Percentiles rank a stretch among this genome's conserved stretches.
These are phyloP conservation scores for Caretta caretta DNA, from an alignment of 2,113 vertebrate genomes.

Conservation along the genomic window DNA sequence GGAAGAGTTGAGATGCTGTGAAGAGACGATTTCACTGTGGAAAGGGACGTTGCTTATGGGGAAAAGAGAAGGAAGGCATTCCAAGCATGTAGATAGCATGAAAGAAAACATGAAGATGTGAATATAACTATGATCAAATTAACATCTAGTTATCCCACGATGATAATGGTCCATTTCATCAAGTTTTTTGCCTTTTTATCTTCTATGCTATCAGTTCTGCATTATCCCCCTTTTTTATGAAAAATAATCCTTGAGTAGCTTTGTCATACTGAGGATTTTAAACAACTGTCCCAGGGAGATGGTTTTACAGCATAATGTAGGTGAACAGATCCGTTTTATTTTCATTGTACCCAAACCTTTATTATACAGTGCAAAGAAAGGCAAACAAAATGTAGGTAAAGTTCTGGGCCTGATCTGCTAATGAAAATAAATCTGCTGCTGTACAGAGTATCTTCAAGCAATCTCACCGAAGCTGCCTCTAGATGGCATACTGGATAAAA, in stretches of 20 bases:
- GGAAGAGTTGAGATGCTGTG: not conserved
- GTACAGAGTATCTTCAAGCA: not conserved
- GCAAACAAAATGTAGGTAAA: not conserved
- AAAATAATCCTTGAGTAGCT: not conserved
- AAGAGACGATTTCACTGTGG: not conserved
- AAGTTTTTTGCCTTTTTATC: not conserved
- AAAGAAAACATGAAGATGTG: not conserved
- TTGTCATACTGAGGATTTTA: not conserved
- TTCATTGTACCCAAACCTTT: not conserved
- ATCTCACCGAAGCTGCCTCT: not conserved
- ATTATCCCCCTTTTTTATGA: not conserved
- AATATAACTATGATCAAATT: not conserved
- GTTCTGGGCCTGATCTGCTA: not conserved
- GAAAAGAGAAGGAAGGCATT: not conserved
- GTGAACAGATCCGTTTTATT: not conserved
- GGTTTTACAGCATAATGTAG: not conserved
- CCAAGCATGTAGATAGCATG: not conserved
- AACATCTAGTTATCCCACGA: not conserved
- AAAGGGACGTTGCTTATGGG: not conserved
- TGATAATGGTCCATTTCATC: not conserved
- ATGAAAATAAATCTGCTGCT: not conserved
- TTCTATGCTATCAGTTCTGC: not conserved
- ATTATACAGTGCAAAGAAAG: not conserved
- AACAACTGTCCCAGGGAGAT: not conserved
- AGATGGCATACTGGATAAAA: not conserved